These are phyloP conservation scores for Campoletis sonorensis DNA, from an alignment of 1,140 invertebrate species.

Conservation along the genomic window DNA sequence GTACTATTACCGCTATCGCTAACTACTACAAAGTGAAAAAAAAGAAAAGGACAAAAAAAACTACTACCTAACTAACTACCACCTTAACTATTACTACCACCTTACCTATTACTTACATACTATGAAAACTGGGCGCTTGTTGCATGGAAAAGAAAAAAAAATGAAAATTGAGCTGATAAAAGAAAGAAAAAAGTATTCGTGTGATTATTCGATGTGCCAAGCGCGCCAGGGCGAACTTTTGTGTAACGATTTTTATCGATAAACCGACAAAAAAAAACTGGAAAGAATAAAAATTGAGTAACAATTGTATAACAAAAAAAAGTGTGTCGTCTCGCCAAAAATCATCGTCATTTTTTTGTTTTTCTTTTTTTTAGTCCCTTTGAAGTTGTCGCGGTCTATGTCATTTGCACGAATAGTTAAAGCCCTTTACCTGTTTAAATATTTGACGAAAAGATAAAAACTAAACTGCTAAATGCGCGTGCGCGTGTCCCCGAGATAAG, in stretches of 20 bases:
- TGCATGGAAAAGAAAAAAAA: constrained; percentile 26
- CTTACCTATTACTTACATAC: constrained; percentile 42
- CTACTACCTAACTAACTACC: constrained; percentile 41
- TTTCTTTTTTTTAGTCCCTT: constrained; percentile 37
- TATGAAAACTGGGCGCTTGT: constrained; percentile 36
- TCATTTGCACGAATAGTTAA: constrained; percentile 39
- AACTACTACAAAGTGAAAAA: constrained; percentile 39
- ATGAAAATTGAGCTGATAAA: constrained; percentile 21
- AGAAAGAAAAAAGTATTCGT: constrained; percentile 31
- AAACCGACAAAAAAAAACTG: constrained; percentile 54
- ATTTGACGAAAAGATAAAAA: neutral
- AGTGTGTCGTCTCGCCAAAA: constrained; percentile 40
- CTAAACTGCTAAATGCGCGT: neutral
- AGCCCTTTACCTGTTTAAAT: constrained; percentile 26
- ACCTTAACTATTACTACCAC: constrained; percentile 44
- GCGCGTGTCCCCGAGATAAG: constrained; percentile 53
- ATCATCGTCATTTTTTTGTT: constrained; percentile 44
- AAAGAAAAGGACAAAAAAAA: neutral
- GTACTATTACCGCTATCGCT: constrained; percentile 44
- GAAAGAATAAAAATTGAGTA: constrained; percentile 68
- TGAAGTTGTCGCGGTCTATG: constrained; percentile 39
- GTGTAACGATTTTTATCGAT: constrained; percentile 74
- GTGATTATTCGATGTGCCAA: constrained; percentile 53
- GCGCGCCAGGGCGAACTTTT: constrained; percentile 59
- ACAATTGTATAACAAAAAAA: constrained; percentile 66